These are phyloP conservation scores for Congeria kusceri DNA, from an alignment of 2,888 invertebrate genomes.

Conservation along the genomic window DNA sequence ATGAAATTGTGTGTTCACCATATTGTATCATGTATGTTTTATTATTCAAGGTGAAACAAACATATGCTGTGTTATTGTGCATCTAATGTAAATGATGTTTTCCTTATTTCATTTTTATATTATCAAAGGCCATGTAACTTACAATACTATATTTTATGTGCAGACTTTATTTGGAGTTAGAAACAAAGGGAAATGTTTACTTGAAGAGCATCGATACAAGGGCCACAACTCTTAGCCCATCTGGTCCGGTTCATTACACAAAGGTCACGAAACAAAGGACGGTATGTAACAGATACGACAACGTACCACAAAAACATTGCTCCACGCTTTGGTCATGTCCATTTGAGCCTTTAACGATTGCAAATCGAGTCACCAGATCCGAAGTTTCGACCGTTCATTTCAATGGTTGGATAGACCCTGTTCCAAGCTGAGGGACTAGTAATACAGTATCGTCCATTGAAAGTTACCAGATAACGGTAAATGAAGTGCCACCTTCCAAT, in stretches of 20 bases:
- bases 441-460: conserved; percentile 14
- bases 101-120: neutral
- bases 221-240: neutral
- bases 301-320: conserved; percentile 15
- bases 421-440: conserved; percentile 3
- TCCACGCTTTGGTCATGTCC: neutral
- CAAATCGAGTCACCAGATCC: neutral
- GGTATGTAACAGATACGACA: conserved; percentile 22
- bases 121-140: too few species aligned
- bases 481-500: conserved; percentile 13
- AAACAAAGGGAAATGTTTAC: conserved; percentile 21
- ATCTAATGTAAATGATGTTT: too few species aligned
- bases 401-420: conserved; percentile 23
- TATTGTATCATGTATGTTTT: too few species aligned
- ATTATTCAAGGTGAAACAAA: too few species aligned
- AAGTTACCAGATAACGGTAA: conserved; percentile 21
- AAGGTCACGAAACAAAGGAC: conserved; percentile 1
- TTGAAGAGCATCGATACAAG: conserved; percentile 13
- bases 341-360: conserved; percentile 6
- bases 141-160: neutral
- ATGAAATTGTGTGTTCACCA: too few species aligned
- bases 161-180: conserved; percentile 23
- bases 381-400: conserved; percentile 7
- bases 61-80: too few species aligned
- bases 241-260: neutral